phyloP scores from a whole-genome alignment of 2,797 vertebrate species.

The Naso thynnoides region DNA sequence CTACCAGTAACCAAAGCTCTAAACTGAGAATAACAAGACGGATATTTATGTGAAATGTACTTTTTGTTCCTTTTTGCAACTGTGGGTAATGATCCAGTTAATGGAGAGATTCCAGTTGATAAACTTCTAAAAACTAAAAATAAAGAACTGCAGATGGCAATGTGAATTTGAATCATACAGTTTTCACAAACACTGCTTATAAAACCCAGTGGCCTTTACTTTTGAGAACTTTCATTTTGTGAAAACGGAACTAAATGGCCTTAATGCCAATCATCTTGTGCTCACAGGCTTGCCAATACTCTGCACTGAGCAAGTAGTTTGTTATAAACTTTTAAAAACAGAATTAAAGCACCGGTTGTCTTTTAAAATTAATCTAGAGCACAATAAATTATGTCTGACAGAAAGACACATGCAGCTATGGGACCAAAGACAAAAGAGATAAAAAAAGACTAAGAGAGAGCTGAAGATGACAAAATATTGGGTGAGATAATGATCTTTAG shows the following conservation, averaged over 20 bases:
- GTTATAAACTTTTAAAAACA: not conserved
- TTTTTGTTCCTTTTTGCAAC: constrained; percentile 17
- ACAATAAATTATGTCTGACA: not conserved
- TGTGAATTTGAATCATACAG: constrained; percentile 1
- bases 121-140: constrained; percentile 3
- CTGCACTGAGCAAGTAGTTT: not conserved
- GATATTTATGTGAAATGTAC: not conserved
- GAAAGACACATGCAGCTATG: constrained; percentile 20
- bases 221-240: not conserved
- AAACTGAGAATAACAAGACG: not conserved
- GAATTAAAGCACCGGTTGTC: not conserved
- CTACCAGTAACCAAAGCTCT: not conserved
- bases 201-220: not conserved
- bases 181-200: not conserved
- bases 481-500: constrained; percentile 1
- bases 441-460: constrained; percentile 2
- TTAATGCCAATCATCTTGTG: not conserved
- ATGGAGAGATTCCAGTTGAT: not conserved
- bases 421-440: not conserved
- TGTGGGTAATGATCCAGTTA: not conserved
- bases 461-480: constrained; percentile 20
- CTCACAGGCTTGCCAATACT: not conserved
- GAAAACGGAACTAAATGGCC: not conserved
- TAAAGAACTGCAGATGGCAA: not conserved
- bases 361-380: constrained; percentile 16